A percentile compares a stretch with the other conserved stretches of the same genome.
Evolutionary conservation across 2,888 invertebrate genomes (phyloP).

Genomic region (Drosophila robusta): DNA sequence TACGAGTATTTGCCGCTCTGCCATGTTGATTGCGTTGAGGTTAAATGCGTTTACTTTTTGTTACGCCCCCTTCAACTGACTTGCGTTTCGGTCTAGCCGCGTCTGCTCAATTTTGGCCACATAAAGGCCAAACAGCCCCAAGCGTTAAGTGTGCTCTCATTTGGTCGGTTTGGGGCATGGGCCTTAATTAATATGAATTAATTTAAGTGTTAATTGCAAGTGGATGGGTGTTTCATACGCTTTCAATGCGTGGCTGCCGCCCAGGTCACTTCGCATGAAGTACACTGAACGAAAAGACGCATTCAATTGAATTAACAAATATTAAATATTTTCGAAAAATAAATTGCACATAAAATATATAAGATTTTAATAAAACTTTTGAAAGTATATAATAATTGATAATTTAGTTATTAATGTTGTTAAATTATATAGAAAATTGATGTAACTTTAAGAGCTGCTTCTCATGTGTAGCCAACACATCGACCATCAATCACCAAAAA

Average conservation of each 20-base stretch:
- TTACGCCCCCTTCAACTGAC: slow-evolving; percentile 24
- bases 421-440: background rate
- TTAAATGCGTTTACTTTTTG: slow-evolving; percentile 65
- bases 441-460: background rate
- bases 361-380: no score
- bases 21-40: slow-evolving; percentile 75
- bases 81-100: slow-evolving; percentile 20
- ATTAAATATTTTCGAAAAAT: background rate
- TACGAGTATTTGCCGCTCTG: slow-evolving; percentile 62
- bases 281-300: slow-evolving; percentile 45
- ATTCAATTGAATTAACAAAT: background rate
- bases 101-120: slow-evolving; percentile 43
- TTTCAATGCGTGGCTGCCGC: slow-evolving; percentile 45
- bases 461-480: slow-evolving; percentile 6
- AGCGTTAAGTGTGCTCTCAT: slow-evolving; percentile 76
- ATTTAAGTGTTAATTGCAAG: slow-evolving; percentile 79
- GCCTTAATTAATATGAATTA: slow-evolving; percentile 80
- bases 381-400: no score
- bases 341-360: background rate
- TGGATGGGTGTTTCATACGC: slow-evolving; percentile 64
- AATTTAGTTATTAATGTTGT: no score
- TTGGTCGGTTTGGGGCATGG: slow-evolving; percentile 50
- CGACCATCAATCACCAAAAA: slow-evolving; percentile 61
- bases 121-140: slow-evolving; percentile 66
- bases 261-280: slow-evolving; percentile 42